phyloP scores from a whole-genome alignment of 2,797 vertebrate species.

The Numenius phaeopus region DNA sequence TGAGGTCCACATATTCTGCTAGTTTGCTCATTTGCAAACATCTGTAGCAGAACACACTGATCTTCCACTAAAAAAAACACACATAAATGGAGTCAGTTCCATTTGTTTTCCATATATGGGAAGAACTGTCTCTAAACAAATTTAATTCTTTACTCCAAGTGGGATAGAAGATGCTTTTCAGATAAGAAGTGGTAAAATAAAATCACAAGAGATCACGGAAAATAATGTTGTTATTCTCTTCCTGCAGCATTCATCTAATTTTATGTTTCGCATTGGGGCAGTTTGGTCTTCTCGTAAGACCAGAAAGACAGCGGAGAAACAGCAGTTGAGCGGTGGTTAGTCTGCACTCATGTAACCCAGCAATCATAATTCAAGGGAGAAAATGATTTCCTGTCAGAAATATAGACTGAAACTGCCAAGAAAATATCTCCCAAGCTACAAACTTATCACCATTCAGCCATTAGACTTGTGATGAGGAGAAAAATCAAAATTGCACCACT shows the following conservation, averaged over 20 bases:
- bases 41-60: slow-evolving; percentile 56
- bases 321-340: slow-evolving; percentile 52
- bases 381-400: slow-evolving; percentile 72
- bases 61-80: slow-evolving; percentile 9
- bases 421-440: slow-evolving; percentile 59
- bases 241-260: slow-evolving; percentile 63
- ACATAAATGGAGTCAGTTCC: slow-evolving; percentile 39
- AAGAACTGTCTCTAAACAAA: slow-evolving; percentile 58
- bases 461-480: slow-evolving; percentile 30
- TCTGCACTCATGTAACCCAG: slow-evolving; percentile 61
- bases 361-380: slow-evolving; percentile 61
- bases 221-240: slow-evolving; percentile 60
- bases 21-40: slow-evolving; percentile 45
- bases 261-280: slow-evolving; percentile 54
- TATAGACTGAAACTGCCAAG: slow-evolving; percentile 63
- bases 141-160: slow-evolving; percentile 58
- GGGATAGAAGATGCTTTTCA: slow-evolving; percentile 63
- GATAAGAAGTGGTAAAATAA: slow-evolving; percentile 70
- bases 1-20: slow-evolving; percentile 17
- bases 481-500: slow-evolving; percentile 36
- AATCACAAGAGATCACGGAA: slow-evolving; percentile 58
- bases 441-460: slow-evolving; percentile 61
- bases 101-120: slow-evolving; percentile 68
- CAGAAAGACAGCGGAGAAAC: slow-evolving; percentile 57
- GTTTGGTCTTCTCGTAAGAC: slow-evolving; percentile 49